Conservation (phyloP, 2,888 invertebrate genomes). For the Rugalucina vietnamica region DNA sequence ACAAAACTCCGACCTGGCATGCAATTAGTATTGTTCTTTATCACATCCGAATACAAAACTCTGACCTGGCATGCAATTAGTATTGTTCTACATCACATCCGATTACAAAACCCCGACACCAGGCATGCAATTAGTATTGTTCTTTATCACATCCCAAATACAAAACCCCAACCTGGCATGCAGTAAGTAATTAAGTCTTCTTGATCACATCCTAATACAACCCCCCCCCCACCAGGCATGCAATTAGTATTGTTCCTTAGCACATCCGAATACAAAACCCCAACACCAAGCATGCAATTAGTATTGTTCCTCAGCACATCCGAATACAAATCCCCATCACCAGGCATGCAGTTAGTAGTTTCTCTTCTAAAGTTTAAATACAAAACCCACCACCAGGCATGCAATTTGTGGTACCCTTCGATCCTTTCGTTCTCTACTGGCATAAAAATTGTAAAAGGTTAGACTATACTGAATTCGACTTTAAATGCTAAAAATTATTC, state of each 20-base stretch:
- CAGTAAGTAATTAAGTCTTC: too few relatives aligned
- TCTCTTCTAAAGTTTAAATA: too few relatives aligned
- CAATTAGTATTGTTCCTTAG: not conserved
- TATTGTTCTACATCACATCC: not conserved
- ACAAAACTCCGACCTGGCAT: not conserved
- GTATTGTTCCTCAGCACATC: not conserved
- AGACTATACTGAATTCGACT: too few relatives aligned
- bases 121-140: not conserved
- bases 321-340: not conserved
- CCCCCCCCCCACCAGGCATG: not conserved
- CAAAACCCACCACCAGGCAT: too few relatives aligned
- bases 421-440: too few relatives aligned
- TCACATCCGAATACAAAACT: too few relatives aligned
- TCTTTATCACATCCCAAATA: not conserved
- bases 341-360: not conserved
- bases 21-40: not conserved
- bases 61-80: too few relatives aligned
- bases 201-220: too few relatives aligned
- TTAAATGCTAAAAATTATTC: too few relatives aligned
- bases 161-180: not conserved
- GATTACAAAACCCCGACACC: too few relatives aligned
- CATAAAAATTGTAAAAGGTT: too few relatives aligned
- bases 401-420: not conserved
- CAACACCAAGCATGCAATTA: not conserved
- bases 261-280: not conserved